Percentiles rank a stretch among this genome's conserved stretches.
Evolutionary conservation across 2,113 vertebrate species (phyloP).

Genomic region (Rhinopomastus cyanomelas): DNA sequence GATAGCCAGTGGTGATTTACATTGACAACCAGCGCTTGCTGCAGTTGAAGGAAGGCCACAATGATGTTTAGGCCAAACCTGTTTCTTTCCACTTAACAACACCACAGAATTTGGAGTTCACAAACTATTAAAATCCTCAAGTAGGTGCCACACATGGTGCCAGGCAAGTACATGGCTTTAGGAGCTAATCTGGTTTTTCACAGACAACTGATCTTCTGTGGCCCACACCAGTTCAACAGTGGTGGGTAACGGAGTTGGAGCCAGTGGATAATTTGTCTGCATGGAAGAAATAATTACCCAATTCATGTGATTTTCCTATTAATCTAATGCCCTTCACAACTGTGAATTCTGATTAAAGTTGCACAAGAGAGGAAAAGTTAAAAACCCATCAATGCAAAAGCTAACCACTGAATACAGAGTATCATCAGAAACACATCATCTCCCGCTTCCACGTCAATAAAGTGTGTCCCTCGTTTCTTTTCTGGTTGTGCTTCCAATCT

Average conservation of each 20-base stretch:
- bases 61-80: background rate
- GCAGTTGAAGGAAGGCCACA: background rate
- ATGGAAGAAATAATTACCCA: background rate
- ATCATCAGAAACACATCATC: background rate
- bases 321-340: background rate
- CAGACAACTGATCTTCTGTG: background rate
- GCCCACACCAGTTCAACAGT: background rate
- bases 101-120: background rate
- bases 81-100: background rate
- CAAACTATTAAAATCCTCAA: background rate
- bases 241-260: background rate
- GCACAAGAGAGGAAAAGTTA: background rate
- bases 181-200: background rate
- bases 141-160: fast-evolving
- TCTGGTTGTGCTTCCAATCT: background rate
- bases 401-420: background rate
- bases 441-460: background rate
- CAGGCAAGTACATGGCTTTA: background rate
- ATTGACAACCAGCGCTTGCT: background rate
- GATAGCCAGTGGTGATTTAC: fast-evolving
- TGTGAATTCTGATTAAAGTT: background rate
- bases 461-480: background rate
- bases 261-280: background rate
- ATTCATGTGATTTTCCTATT: background rate
- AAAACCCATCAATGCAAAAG: background rate